Conservation (phyloP, 1,140 invertebrate species). For the Nymphalis io region DNA sequence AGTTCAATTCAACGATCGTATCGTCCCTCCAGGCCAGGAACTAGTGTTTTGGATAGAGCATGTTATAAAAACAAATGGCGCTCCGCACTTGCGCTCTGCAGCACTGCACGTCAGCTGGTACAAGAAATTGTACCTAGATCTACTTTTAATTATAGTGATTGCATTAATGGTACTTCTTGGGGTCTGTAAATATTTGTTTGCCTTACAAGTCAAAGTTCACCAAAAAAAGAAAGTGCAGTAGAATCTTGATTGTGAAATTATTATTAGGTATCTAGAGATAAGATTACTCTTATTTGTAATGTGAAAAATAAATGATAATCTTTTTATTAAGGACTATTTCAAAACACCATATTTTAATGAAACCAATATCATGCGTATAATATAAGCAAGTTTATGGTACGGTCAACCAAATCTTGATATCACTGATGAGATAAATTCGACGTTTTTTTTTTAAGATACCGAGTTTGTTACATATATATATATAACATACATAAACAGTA, state of each 20-base stretch:
- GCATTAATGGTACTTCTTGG: conserved; percentile 16
- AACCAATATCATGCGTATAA: too few relatives aligned
- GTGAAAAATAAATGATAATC: too few relatives aligned
- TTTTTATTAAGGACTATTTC: too few relatives aligned
- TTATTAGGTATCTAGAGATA: too few relatives aligned
- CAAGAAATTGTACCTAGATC: conserved; percentile 54
- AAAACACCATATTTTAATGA: too few relatives aligned
- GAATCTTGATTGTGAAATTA: background rate
- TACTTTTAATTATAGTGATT: conserved; percentile 36
- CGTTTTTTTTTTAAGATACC: too few relatives aligned
- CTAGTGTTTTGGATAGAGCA: conserved; percentile 56
- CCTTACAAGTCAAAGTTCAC: background rate
- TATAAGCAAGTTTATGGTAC: too few relatives aligned
- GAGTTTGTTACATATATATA: too few relatives aligned
- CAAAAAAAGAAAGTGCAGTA: conserved; percentile 16
- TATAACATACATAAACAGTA: too few relatives aligned
- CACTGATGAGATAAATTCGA: too few relatives aligned
- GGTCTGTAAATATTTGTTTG: background rate
- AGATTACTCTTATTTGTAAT: too few relatives aligned
- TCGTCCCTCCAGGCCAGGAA: conserved; percentile 43
- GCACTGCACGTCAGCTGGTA: conserved; percentile 47
- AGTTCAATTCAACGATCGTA: conserved; percentile 46
- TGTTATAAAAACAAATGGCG: conserved; percentile 53
- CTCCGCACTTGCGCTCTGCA: conserved; percentile 49
- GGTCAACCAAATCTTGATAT: too few relatives aligned